Percentiles rank a stretch among this genome's conserved stretches.
These are phyloP conservation scores for Macrobrachium nipponense DNA, from an alignment of 1,140 invertebrate species.

Conservation along the genomic window DNA sequence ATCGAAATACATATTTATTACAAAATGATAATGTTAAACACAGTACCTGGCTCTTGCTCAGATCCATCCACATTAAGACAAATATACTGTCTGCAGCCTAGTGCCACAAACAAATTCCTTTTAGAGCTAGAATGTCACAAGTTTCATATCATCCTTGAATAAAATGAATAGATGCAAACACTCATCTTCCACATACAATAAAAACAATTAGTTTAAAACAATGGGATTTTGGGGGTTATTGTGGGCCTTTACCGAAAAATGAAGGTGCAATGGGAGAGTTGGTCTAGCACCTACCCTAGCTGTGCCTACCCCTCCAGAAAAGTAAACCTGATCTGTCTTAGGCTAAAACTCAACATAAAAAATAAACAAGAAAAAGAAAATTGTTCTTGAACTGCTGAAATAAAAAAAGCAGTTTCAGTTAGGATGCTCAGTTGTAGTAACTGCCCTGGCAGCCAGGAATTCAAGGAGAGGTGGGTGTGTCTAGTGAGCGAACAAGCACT, in stretches of 20 bases:
- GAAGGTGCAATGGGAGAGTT: constrained; percentile 61
- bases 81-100: constrained; percentile 56
- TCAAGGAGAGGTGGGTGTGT: constrained; percentile 57
- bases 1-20: constrained; percentile 65
- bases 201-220: constrained; percentile 58
- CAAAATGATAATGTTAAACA: constrained; percentile 65
- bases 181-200: constrained; percentile 62
- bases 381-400: neutral
- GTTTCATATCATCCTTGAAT: constrained; percentile 61
- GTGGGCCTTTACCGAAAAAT: constrained; percentile 54
- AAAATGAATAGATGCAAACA: constrained; percentile 58
- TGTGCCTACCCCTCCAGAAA: constrained; percentile 58
- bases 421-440: constrained; percentile 13
- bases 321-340: constrained; percentile 49
- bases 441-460: constrained; percentile 57
- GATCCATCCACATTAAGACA: constrained; percentile 62
- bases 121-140: constrained; percentile 56
- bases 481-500: constrained; percentile 55
- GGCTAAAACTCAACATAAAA: constrained; percentile 16
- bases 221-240: constrained; percentile 59
- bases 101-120: constrained; percentile 50
- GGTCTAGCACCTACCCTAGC: constrained; percentile 61
- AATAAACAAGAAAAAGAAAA: neutral
- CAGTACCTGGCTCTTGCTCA: constrained; percentile 63
- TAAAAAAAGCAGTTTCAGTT: neutral